phyloP scores from a whole-genome alignment of 2,888 invertebrate genomes.

The Calameuta pallipes region DNA sequence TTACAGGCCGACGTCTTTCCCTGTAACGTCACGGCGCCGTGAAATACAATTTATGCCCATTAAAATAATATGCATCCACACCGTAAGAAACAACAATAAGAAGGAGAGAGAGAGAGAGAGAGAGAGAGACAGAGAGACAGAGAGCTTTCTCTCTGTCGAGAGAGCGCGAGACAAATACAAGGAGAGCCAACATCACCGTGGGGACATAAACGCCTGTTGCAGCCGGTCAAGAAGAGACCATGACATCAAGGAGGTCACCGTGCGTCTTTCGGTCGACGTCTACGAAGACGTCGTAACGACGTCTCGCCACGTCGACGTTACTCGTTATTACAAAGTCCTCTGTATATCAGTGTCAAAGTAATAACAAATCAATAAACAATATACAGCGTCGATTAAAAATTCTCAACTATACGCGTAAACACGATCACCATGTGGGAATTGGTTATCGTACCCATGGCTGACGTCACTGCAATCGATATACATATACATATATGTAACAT shows the following conservation, averaged over 20 bases:
- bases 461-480: not conserved
- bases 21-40: not conserved
- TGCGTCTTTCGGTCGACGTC: slow-evolving; percentile 23
- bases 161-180: not conserved
- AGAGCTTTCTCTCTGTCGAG: too few species aligned
- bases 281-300: slow-evolving; percentile 16
- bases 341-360: not conserved
- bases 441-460: not conserved
- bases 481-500: not conserved
- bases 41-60: not conserved
- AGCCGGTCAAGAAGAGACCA: not conserved
- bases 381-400: not conserved
- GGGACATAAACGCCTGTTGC: not conserved
- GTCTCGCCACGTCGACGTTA: not conserved
- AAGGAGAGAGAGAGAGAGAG: not conserved
- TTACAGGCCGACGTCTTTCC: not conserved
- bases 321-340: not conserved
- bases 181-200: not conserved
- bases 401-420: not conserved
- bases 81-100: not conserved
- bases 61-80: not conserved
- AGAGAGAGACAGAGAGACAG: too few species aligned
- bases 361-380: not conserved
- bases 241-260: slow-evolving; percentile 27
- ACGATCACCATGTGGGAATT: not conserved